A percentile compares a stretch with the other conserved stretches of the same genome.
phyloP scores from a whole-genome alignment of 1,140 invertebrate genomes.

The Conus ventricosus region DNA sequence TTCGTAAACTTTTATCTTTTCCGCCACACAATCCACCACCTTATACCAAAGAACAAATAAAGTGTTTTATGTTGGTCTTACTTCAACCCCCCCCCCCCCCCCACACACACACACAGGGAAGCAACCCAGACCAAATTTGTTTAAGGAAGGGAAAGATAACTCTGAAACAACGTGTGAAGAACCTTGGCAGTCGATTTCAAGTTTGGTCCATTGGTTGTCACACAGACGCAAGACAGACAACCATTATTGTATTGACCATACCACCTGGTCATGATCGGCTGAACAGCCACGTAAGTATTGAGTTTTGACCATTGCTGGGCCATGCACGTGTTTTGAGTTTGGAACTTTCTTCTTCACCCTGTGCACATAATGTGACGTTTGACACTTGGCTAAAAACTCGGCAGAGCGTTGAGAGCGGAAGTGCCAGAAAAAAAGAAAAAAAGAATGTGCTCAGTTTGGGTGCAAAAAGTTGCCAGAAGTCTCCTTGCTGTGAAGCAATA shows the following conservation, averaged over 20 bases:
- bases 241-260: not conserved
- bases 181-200: not conserved
- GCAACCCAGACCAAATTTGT: not conserved
- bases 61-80: no score
- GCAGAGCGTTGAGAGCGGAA: not conserved
- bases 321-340: not conserved
- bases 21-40: no score
- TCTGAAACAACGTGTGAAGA: constrained; percentile 2
- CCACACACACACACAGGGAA: not conserved
- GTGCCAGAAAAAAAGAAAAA: constrained; percentile 1
- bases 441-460: not conserved
- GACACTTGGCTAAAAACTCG: not conserved
- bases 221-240: not conserved
- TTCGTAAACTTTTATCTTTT: no score
- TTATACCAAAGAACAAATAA: no score
- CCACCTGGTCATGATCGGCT: not conserved
- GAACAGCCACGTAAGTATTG: not conserved
- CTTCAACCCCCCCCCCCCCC: no score
- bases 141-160: not conserved
- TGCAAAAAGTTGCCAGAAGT: not conserved
- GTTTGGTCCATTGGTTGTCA: not conserved
- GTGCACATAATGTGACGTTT: not conserved
- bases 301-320: not conserved
- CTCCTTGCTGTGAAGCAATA: not conserved
- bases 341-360: not conserved